Evolutionary conservation across 2,888 invertebrate genomes (phyloP).

Genomic region (Tyria jacobaeae): DNA sequence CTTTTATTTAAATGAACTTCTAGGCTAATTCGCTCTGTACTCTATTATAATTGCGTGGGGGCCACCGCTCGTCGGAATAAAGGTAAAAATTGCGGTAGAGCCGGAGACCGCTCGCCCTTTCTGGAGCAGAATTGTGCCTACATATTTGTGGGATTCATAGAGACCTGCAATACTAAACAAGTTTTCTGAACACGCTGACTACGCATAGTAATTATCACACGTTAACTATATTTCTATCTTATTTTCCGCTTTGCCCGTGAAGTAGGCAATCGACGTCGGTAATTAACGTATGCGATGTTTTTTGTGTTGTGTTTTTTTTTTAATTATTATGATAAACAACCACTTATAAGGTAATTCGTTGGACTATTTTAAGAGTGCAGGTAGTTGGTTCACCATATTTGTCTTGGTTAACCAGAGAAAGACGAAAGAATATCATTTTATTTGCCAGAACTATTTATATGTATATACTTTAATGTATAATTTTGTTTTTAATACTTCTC

Average conservation of each 20-base stretch:
- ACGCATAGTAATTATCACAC: too few species aligned
- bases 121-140: constrained; percentile 26
- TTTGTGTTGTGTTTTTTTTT: too few species aligned
- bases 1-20: constrained; percentile 60
- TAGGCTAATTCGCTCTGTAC: constrained; percentile 53
- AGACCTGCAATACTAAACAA: constrained; percentile 24
- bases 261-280: neutral
- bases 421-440: too few species aligned
- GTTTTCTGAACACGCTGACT: neutral
- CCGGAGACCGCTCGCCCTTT: constrained; percentile 25
- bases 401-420: too few species aligned
- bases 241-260: neutral
- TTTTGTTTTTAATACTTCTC: too few species aligned
- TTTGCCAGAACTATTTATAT: too few species aligned
- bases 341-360: too few species aligned
- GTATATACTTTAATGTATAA: too few species aligned
- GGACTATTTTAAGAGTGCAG: too few species aligned
- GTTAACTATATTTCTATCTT: too few species aligned
- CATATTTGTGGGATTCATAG: constrained; percentile 41
- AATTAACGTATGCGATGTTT: neutral
- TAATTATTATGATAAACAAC: too few species aligned
- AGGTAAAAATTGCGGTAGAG: constrained; percentile 31
- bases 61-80: constrained; percentile 26
- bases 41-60: constrained; percentile 57
- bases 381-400: too few species aligned